Percentiles rank a stretch among this genome's conserved stretches.
phyloP scores from a whole-genome alignment of 2,113 vertebrate genomes.

The Coryphaenoides rupestris region DNA sequence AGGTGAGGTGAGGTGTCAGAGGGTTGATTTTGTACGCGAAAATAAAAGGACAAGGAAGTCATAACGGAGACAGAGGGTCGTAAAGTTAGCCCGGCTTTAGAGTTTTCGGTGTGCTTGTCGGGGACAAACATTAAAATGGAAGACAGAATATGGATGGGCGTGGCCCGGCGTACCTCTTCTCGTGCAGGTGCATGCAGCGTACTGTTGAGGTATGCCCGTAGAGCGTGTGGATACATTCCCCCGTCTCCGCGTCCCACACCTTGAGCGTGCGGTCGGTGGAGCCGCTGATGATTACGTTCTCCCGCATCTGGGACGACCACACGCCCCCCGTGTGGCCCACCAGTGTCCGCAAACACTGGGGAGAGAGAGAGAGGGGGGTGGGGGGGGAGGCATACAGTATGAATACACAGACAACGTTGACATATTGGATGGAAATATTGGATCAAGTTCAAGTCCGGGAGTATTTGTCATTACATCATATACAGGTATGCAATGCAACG shows the following conservation, averaged over 20 bases:
- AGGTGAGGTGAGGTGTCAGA: too few relatives aligned
- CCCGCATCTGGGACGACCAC: slow-evolving; percentile 99
- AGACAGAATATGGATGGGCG: too few relatives aligned
- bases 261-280: slow-evolving; percentile 97
- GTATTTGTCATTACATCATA: too few relatives aligned
- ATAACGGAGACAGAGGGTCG: too few relatives aligned
- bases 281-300: slow-evolving; percentile 98
- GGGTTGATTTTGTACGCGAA: too few relatives aligned
- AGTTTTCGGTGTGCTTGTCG: too few relatives aligned
- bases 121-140: too few relatives aligned
- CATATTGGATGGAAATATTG: background rate
- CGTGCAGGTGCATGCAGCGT: slow-evolving; percentile 98
- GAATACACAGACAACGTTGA: background rate
- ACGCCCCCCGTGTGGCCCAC: slow-evolving; percentile 98
- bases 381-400: background rate
- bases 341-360: slow-evolving; percentile 93
- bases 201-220: slow-evolving; percentile 98
- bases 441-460: too few relatives aligned
- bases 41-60: too few relatives aligned
- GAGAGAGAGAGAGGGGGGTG: background rate
- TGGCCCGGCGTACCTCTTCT: slow-evolving; percentile 84
- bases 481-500: too few relatives aligned
- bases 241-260: slow-evolving; percentile 98
- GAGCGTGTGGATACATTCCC: slow-evolving; percentile 96
- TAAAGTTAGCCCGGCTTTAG: too few relatives aligned